These are phyloP conservation scores for Coecobrya sp. DNA, from an alignment of 2,888 invertebrate species.

Conservation along the genomic window DNA sequence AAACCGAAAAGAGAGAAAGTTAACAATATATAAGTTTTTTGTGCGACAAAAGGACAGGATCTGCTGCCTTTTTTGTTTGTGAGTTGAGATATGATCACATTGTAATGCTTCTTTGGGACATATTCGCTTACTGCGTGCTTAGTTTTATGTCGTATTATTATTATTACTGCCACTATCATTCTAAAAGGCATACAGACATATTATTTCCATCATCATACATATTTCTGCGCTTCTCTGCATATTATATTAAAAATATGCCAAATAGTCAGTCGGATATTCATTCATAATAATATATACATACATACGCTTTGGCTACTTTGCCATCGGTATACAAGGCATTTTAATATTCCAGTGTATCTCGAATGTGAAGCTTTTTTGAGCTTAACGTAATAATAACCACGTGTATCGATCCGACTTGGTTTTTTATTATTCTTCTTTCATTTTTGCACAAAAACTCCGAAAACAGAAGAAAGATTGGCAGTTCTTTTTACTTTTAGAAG, in stretches of 20 bases:
- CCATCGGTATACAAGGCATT: background rate
- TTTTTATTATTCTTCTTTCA: background rate
- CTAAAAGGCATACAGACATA: background rate
- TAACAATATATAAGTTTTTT: background rate
- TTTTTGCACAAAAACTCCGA: conserved; percentile 8
- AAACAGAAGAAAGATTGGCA: background rate
- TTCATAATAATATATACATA: background rate
- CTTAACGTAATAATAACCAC: conserved; percentile 32
- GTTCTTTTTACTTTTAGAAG: background rate
- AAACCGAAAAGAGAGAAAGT: background rate
- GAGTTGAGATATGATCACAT: conserved; percentile 44
- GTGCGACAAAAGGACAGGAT: background rate
- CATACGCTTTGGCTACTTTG: background rate
- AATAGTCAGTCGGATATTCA: conserved; percentile 24
- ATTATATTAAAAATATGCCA: conserved; percentile 4
- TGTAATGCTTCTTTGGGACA: conserved; percentile 33
- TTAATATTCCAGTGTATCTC: background rate
- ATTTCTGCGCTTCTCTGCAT: background rate
- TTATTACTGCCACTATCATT: conserved; percentile 33
- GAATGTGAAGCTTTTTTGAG: background rate
- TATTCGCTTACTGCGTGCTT: conserved; percentile 35
- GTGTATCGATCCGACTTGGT: background rate
- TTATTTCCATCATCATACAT: conserved; percentile 47
- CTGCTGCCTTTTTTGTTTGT: conserved; percentile 36
- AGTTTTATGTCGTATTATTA: conserved; percentile 61